Conservation (phyloP, 2,113 vertebrate species). For the Euleptes europaea region DNA sequence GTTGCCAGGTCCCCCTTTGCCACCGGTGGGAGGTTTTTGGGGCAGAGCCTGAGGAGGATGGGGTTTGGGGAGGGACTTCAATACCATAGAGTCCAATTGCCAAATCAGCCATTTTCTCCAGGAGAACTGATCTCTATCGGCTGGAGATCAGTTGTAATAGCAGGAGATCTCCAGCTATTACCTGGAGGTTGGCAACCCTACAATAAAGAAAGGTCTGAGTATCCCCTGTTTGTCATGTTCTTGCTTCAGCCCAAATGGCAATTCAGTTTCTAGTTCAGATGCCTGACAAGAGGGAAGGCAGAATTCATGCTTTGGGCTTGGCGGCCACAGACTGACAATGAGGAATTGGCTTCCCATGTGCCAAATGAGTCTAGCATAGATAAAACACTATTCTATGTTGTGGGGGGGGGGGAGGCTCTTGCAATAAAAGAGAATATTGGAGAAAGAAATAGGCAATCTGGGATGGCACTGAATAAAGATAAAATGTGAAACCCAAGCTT, state of each 20-base stretch:
- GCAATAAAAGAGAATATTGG: slow-evolving; percentile 35
- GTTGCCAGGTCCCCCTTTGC: too few species aligned
- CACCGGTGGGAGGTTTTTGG: too few species aligned
- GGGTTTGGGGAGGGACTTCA: too few species aligned
- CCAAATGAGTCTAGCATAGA: slow-evolving; percentile 32
- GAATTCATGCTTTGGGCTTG: not conserved
- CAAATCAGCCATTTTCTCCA: too few species aligned
- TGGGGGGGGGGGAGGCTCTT: slow-evolving; percentile 43
- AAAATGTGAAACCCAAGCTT: slow-evolving; percentile 29
- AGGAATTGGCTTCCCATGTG: not conserved
- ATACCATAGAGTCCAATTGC: too few species aligned
- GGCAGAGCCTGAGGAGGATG: too few species aligned
- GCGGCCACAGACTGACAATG: rapidly evolving
- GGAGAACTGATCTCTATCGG: too few species aligned
- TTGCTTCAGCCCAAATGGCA: not conserved
- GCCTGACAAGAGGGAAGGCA: not conserved
- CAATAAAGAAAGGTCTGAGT: not conserved
- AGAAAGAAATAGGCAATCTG: slow-evolving; percentile 35
- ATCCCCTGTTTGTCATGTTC: not conserved
- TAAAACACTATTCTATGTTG: slow-evolving; percentile 22
- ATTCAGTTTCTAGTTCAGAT: not conserved
- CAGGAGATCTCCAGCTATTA: too few species aligned
- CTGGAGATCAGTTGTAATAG: too few species aligned
- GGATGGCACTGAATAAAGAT: slow-evolving; percentile 45
- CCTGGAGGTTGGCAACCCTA: too few species aligned